Evolutionary conservation across 2,797 vertebrate genomes (phyloP).

Genomic region (Lindbergichthys nudifrons): DNA sequence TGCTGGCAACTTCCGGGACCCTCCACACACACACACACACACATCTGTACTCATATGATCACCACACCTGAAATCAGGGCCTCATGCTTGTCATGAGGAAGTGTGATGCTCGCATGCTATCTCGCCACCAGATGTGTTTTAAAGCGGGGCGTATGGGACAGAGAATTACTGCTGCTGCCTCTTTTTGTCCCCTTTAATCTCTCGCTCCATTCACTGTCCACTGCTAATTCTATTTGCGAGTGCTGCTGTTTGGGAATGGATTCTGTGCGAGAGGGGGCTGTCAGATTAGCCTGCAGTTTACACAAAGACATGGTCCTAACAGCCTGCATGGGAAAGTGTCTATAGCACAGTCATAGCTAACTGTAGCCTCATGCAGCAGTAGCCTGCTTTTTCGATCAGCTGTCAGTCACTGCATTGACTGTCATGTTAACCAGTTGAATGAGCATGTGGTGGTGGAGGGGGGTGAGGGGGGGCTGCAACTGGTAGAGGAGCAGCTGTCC

Average conservation of each 20-base stretch:
- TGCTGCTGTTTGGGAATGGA: constrained; percentile 55
- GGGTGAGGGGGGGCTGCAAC: constrained; percentile 33
- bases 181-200: constrained; percentile 57
- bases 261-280: constrained; percentile 34
- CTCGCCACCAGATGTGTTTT: constrained; percentile 56
- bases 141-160: constrained; percentile 38
- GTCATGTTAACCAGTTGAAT: constrained; percentile 53
- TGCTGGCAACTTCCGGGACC: constrained; percentile 40
- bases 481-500: constrained; percentile 81
- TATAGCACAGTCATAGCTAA: constrained; percentile 5
- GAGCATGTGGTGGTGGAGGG: constrained; percentile 32
- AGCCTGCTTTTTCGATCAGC: constrained; percentile 47
- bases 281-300: constrained; percentile 63
- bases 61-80: constrained; percentile 47
- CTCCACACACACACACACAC: background rate
- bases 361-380: constrained; percentile 13
- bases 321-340: constrained; percentile 35
- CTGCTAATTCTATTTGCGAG: constrained; percentile 68
- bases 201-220: constrained; percentile 53
- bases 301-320: constrained; percentile 47
- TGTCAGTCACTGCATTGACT: constrained; percentile 49
- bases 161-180: constrained; percentile 54
- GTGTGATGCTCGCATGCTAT: constrained; percentile 35
- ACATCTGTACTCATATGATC: constrained; percentile 20
- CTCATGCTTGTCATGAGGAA: constrained; percentile 21